Evolutionary conservation across 2,797 vertebrate species (phyloP), one percentile per base, ranked within the genome.

Genomic region (Gymnoscopelus microlampas): DNA sequence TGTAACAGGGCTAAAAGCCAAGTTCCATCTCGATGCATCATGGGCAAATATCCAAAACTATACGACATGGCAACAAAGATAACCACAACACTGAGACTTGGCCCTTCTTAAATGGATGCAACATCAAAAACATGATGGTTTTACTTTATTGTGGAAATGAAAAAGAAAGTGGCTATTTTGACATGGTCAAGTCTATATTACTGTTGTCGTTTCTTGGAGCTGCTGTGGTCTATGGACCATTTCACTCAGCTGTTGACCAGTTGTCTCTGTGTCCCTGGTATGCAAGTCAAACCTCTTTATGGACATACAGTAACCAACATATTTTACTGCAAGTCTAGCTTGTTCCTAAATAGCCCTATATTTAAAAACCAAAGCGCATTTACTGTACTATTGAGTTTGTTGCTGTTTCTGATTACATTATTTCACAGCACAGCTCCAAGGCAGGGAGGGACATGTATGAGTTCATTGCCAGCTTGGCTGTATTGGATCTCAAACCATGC

Each of bases 401-500:
- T 54, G 11, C 59, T 15, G 48, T 65, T 78, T 65, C 4, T 39
- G 29, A 69, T 63, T 53, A 14, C 26, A 59, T 65, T 32, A 26
- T 26, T 60, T 32, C 63, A 76, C 53, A 76, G 70, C 55, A 7
- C 7, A 44, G 39, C 39, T 44, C 71, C 0, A 32, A 63, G 63
- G 56, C 66, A 77, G 53, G 69, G 56, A 68, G 74, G 62, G 62
- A 71, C 62, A 69, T 39, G 53, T 49, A 53, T 50, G 77, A 77
- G 67, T 60, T 10, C 62, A 74, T 82, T 80, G 75, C 68, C 68
- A 70, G 8, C 53, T 71, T 26, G 60, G 61, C 24, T 79, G 44
- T 67, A 57, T 65, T 32, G 4, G 49, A 63, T 56, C 54, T 19
- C 56, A 35, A 23, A 57, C 32, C 56, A 48, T 80, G 86, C 88